phyloP scores from a whole-genome alignment of 2,113 vertebrate genomes.

The Microcebus murinus region DNA sequence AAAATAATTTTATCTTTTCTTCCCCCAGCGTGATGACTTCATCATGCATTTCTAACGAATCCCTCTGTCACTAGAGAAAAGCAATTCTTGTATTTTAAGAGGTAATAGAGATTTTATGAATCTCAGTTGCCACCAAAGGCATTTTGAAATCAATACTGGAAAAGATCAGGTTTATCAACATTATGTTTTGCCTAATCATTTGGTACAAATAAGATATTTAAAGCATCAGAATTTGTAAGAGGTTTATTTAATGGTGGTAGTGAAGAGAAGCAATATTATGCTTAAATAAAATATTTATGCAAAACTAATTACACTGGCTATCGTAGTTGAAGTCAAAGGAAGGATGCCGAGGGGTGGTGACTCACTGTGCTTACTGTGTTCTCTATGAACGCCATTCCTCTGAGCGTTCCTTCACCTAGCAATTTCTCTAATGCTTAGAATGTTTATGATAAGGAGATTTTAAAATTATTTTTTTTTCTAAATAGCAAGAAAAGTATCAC shows the following conservation, averaged over 20 bases:
- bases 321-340: neutral
- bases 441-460: neutral
- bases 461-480: neutral
- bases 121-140: neutral
- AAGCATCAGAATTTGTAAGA: neutral
- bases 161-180: conserved; percentile 38
- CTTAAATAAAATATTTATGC: conserved; percentile 29
- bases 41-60: neutral
- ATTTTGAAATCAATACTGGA: conserved; percentile 2
- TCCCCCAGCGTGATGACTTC: neutral
- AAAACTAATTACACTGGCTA: neutral
- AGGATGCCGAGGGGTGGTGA: neutral
- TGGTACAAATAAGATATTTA: neutral
- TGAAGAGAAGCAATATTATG: neutral
- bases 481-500: neutral
- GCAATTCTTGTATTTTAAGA: conserved; percentile 24
- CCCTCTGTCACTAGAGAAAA: neutral
- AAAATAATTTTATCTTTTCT: neutral
- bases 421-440: neutral
- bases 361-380: neutral
- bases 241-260: neutral
- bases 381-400: neutral
- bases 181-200: conserved; percentile 18
- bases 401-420: neutral
- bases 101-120: neutral